Percentiles rank a stretch among this genome's conserved stretches.
These are phyloP conservation scores for Psophia crepitans DNA, from an alignment of 2,113 vertebrate genomes.

Conservation along the genomic window DNA sequence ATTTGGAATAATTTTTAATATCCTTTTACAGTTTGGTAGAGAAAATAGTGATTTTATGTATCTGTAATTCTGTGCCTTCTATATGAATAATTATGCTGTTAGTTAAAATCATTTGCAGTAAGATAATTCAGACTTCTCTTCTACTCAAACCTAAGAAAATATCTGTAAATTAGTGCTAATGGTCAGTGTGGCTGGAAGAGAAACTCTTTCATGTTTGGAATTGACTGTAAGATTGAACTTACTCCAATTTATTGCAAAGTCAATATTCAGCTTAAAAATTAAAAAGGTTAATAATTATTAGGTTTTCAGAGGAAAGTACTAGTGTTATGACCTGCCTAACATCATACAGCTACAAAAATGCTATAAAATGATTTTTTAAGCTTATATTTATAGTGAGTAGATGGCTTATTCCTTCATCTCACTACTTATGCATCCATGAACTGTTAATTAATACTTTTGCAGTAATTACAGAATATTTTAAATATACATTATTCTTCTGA, in stretches of 20 bases:
- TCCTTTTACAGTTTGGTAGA: not conserved
- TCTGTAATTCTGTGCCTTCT: not conserved
- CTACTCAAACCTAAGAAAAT: conserved; percentile 49
- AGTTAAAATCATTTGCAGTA: conserved; percentile 41
- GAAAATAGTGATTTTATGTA: conserved; percentile 26
- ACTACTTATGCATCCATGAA: conserved; percentile 65
- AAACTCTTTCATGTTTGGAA: conserved; percentile 71
- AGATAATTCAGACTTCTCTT: conserved; percentile 60
- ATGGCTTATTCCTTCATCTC: conserved; percentile 69
- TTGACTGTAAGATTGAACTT: conserved; percentile 67
- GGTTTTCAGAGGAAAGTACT: conserved; percentile 77
- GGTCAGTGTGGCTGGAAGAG: conserved; percentile 67
- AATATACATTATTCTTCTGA: conserved; percentile 73
- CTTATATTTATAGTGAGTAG: conserved; percentile 74
- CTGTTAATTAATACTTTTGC: conserved; percentile 79
- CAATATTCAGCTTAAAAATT: conserved; percentile 79
- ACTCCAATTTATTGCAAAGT: conserved; percentile 78
- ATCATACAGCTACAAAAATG: conserved; percentile 71
- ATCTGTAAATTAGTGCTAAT: conserved; percentile 73
- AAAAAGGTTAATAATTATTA: conserved; percentile 80
- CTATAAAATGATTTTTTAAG: conserved; percentile 72
- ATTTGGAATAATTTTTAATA: not conserved
- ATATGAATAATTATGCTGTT: conserved; percentile 43
- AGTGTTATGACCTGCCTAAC: conserved; percentile 72
- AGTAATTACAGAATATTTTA: conserved; percentile 80